Evolutionary conservation across 1,140 invertebrate species (phyloP).

Genomic region (Dendrolimus punctatus): DNA sequence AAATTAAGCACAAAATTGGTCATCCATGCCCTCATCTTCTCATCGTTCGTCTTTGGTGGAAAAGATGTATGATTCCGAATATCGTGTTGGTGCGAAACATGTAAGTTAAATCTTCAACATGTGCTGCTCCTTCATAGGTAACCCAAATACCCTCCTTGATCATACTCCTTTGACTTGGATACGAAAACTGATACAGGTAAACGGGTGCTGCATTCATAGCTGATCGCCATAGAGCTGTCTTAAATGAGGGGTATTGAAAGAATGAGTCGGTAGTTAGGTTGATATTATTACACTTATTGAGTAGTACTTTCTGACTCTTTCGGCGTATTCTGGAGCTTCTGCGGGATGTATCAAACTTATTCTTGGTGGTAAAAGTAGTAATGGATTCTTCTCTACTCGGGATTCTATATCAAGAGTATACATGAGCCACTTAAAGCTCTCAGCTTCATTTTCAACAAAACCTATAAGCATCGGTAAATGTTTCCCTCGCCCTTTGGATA

Average conservation of each 20-base stretch:
- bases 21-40: constrained; percentile 16
- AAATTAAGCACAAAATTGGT: constrained; percentile 11
- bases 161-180: not conserved
- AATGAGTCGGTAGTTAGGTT: constrained; percentile 6
- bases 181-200: constrained; percentile 1
- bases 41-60: constrained; percentile 10
- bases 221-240: constrained; percentile 5
- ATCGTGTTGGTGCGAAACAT: constrained; percentile 17
- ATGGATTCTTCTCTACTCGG: constrained; percentile 19
- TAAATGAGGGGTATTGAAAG: constrained; percentile 12
- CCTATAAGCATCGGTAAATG: constrained; percentile 41
- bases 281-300: constrained; percentile 6
- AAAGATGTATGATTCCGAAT: constrained; percentile 6
- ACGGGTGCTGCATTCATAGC: not conserved
- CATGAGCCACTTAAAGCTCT: constrained; percentile 32
- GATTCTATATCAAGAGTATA: constrained; percentile 30
- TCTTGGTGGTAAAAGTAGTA: constrained; percentile 1
- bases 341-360: not conserved
- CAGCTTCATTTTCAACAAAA: constrained; percentile 35
- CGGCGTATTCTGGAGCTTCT: not conserved
- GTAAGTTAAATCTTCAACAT: constrained; percentile 7
- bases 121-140: not conserved
- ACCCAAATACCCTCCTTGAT: constrained; percentile 3
- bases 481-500: constrained; percentile 29
- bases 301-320: constrained; percentile 6